These are phyloP conservation scores for Myrmophylax atrothorax DNA, from an alignment of 2,113 vertebrate species.

Conservation along the genomic window DNA sequence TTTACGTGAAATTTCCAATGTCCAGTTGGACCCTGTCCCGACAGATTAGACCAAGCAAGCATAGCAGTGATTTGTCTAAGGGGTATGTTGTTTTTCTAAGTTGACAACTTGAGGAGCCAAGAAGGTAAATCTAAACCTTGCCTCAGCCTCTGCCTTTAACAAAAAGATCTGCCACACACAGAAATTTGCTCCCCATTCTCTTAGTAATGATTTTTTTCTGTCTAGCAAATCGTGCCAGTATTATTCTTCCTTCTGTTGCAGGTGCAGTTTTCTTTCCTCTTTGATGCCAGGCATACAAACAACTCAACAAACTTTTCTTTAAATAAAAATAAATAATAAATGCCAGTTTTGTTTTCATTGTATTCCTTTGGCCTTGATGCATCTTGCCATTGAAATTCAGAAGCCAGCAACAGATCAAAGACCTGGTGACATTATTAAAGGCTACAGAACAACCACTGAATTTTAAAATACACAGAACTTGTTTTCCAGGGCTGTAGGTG, in stretches of 20 bases:
- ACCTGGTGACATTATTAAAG: slow-evolving; percentile 8
- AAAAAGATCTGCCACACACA: neutral
- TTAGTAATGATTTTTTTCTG: neutral
- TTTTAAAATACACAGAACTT: neutral
- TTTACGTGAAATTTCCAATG: neutral
- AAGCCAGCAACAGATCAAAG: slow-evolving; percentile 18
- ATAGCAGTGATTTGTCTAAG: neutral
- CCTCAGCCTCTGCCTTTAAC: neutral
- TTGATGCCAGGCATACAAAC: neutral
- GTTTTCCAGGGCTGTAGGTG: neutral
- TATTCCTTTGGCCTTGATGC: slow-evolving; percentile 1
- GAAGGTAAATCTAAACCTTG: neutral
- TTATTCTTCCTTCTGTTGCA: neutral
- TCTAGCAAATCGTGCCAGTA: neutral
- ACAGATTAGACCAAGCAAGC: neutral
- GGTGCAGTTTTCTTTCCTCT: neutral
- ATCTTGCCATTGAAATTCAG: slow-evolving; percentile 1
- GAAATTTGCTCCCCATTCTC: neutral
- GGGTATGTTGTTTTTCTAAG: neutral
- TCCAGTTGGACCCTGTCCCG: neutral
- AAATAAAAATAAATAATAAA: neutral
- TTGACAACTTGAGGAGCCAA: neutral
- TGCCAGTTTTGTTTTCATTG: neutral
- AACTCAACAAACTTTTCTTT: neutral
- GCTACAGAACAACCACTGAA: neutral